phyloP scores from a whole-genome alignment of 2,888 invertebrate genomes.

The Coleophora flavipennella region DNA sequence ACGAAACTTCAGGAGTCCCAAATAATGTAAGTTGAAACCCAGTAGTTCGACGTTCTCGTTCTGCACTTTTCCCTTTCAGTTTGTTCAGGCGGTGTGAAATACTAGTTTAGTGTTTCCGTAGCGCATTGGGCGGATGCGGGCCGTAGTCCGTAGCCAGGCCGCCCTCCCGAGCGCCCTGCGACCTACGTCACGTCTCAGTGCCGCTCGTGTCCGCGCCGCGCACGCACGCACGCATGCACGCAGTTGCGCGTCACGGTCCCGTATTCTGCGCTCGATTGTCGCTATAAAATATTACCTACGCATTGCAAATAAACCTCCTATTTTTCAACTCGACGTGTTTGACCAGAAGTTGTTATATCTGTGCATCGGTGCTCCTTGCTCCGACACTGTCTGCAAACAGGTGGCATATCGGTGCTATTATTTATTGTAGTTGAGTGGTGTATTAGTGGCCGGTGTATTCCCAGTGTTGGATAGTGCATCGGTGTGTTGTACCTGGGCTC shows the following conservation, averaged over 20 bases:
- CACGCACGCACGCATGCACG: constrained; percentile 34
- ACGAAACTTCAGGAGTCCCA: no score
- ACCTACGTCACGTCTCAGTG: constrained; percentile 49
- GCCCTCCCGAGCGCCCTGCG: constrained; percentile 26
- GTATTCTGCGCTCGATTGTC: neutral
- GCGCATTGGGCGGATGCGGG: constrained; percentile 53
- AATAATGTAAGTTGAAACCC: no score
- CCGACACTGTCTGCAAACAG: constrained; percentile 33
- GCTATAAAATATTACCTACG: constrained; percentile 8
- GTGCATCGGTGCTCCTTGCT: neutral
- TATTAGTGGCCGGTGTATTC: constrained; percentile 41
- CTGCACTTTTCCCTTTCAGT: constrained; percentile 5
- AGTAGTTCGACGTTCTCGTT: no score
- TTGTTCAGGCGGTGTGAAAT: constrained; percentile 16
- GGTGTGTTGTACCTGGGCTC: constrained; percentile 28
- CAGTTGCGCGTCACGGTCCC: constrained; percentile 4
- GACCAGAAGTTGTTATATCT: neutral
- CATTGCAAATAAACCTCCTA: constrained; percentile 8
- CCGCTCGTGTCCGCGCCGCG: constrained; percentile 34
- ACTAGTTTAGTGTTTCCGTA: constrained; percentile 52
- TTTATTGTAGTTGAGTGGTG: constrained; percentile 37
- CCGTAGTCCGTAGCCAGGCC: constrained; percentile 45
- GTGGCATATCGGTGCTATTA: constrained; percentile 50
- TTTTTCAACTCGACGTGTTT: neutral
- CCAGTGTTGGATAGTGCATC: constrained; percentile 34